phyloP scores from a whole-genome alignment of 2,888 invertebrate genomes.

The Icerya purchasi region DNA sequence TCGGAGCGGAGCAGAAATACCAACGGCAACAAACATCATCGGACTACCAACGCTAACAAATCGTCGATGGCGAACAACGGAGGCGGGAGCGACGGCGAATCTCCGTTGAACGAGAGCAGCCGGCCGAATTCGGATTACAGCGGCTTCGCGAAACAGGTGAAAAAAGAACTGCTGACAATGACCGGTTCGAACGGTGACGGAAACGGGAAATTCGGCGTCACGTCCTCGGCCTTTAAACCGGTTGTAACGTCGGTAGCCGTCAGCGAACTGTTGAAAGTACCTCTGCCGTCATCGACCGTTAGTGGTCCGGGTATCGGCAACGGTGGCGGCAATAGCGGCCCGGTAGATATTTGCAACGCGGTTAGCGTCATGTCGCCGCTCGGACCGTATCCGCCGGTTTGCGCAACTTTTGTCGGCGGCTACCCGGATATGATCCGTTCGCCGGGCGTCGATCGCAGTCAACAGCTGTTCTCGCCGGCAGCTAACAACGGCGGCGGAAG shows the following conservation, averaged over 20 bases:
- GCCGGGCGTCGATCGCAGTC: background rate
- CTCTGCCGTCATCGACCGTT: conserved; percentile 4
- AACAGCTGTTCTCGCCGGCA: background rate
- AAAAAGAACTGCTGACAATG: no score
- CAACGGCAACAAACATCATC: no score
- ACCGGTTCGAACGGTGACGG: conserved; percentile 11
- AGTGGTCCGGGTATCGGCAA: conserved; percentile 61
- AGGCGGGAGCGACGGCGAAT: no score
- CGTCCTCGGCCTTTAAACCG: background rate
- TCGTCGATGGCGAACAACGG: no score
- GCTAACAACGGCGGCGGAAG: conserved; percentile 6
- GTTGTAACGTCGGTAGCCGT: no score
- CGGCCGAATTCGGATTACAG: no score
- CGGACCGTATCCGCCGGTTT: conserved; percentile 39
- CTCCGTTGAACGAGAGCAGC: no score
- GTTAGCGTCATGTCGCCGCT: conserved; percentile 23
- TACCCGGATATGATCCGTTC: no score
- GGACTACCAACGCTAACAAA: no score
- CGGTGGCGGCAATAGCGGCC: conserved; percentile 19
- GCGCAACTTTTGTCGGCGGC: conserved; percentile 51
- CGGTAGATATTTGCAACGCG: conserved; percentile 20
- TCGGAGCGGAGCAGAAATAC: no score
- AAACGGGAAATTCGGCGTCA: conserved; percentile 46
- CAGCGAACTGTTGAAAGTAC: no score
- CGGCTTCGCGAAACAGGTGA: no score